Base-by-base conservation (phyloP, 2,888 invertebrate genomes). In the Eupithecia pulchellata region DNA sequence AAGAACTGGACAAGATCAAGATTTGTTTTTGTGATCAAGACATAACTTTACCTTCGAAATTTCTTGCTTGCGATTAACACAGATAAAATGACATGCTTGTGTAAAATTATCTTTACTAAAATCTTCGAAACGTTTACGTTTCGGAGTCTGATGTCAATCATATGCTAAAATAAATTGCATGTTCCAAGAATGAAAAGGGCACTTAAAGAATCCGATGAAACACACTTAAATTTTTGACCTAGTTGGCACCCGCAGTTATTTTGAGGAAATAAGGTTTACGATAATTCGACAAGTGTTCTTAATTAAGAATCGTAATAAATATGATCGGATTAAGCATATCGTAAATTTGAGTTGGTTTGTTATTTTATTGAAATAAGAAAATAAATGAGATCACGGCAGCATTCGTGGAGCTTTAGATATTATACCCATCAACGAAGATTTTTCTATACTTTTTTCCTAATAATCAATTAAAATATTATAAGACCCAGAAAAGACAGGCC, bases 181-280 rank as follows among this genome's bases (percentile, higher is more conserved):
- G 36, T 62, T 66, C 34, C 13, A 52, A 63, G 58, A 68, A 57
- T 58, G 62, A 42, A 69, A 69, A 60, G 52, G 32, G 47, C 64
- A 72, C 52, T 68, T 39, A 61, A 72, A 63, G 17, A 57, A 58
- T 32, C 32, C 64, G 27, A 62, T 42, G 57, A 66, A 68, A 63
- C 47, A 13, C 52, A 32, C 60, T 66, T 66, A 61, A 62, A 64
- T 64, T 66, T 70, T 67, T 64, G 47, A 69, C 62, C 64, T 63
- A 69, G 64, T 72, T 66, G 34, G 47, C 66, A 64, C 62, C 73
- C 65, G 67, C 57, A 36, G 67, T 66, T 73, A 73, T 67, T 69
- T 67, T 34, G 17, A 71, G 61, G 36, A 58, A 77, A 76, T 66
- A 68, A 75, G 77, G 77, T 76, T 77, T 77, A 77, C 71, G 76